Conservation (phyloP, 2,888 invertebrate genomes). For the Drosophila anomelani region DNA sequence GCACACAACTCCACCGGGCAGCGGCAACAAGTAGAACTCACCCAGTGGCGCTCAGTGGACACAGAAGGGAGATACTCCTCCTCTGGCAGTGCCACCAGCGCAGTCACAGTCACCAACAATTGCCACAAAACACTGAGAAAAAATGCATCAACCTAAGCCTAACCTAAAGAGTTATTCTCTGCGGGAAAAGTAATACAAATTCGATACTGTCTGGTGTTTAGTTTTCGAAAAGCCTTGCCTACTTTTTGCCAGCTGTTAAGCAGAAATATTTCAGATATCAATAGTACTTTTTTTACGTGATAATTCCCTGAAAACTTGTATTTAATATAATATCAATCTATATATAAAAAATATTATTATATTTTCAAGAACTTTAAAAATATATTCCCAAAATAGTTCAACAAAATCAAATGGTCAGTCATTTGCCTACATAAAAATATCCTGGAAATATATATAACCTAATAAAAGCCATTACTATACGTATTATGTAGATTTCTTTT, state of each 20-base stretch:
- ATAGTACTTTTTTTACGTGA: too few relatives aligned
- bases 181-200: not conserved
- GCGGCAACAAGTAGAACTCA: conserved; percentile 31
- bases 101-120: conserved; percentile 51
- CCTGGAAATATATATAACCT: too few relatives aligned
- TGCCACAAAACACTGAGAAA: conserved; percentile 11
- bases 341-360: too few relatives aligned
- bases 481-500: too few relatives aligned
- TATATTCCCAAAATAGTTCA: too few relatives aligned
- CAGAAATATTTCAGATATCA: not conserved
- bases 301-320: too few relatives aligned
- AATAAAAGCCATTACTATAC: too few relatives aligned
- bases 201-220: not conserved
- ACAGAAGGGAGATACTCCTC: conserved; percentile 37
- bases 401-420: too few relatives aligned
- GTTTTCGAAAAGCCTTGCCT: not conserved
- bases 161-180: too few relatives aligned
- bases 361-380: too few relatives aligned
- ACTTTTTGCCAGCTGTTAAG: not conserved
- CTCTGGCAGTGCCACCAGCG: conserved; percentile 64
- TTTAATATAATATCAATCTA: too few relatives aligned
- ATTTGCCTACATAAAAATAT: too few relatives aligned
- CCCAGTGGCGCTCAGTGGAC: conserved; percentile 50
- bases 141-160: not conserved
- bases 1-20: conserved; percentile 30